Evolutionary conservation across 35 echinoderm and acorn worm species (phyloP).

Genomic region (Anneissia japonica): DNA sequence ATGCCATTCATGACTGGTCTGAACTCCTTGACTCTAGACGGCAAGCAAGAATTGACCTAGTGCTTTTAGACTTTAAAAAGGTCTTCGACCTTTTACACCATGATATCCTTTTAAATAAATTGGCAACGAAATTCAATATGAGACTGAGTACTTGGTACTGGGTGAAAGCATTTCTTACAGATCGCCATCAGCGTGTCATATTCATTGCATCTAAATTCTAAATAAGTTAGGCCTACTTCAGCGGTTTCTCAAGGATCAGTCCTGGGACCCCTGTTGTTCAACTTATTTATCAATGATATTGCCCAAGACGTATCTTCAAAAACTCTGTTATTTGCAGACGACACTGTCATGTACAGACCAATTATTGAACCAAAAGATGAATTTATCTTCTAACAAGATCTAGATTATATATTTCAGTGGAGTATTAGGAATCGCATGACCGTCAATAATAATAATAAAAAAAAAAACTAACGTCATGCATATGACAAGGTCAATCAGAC

Average conservation of each 20-base stretch:
- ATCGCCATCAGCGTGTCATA: background rate
- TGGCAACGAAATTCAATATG: background rate
- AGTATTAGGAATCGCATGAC: background rate
- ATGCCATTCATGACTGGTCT: background rate
- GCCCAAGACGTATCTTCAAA: background rate
- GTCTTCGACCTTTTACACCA: background rate
- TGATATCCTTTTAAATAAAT: background rate
- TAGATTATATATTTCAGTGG: background rate
- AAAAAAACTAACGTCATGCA: background rate
- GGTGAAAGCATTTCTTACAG: background rate
- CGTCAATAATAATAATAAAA: background rate
- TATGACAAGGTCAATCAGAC: background rate
- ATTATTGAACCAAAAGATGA: background rate
- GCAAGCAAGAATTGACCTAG: background rate
- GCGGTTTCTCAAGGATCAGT: background rate
- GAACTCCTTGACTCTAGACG: background rate
- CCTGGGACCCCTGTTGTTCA: background rate
- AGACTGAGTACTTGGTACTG: background rate
- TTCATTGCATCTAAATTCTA: background rate
- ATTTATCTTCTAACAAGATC: background rate
- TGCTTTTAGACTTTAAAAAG: background rate
- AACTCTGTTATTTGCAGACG: background rate
- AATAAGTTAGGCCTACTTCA: too few species aligned
- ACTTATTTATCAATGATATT: background rate
- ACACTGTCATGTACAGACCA: background rate